Evolutionary conservation across 2,888 invertebrate species (phyloP), one percentile per base, ranked within the genome.

Genomic region (Thymelicus lineola): DNA sequence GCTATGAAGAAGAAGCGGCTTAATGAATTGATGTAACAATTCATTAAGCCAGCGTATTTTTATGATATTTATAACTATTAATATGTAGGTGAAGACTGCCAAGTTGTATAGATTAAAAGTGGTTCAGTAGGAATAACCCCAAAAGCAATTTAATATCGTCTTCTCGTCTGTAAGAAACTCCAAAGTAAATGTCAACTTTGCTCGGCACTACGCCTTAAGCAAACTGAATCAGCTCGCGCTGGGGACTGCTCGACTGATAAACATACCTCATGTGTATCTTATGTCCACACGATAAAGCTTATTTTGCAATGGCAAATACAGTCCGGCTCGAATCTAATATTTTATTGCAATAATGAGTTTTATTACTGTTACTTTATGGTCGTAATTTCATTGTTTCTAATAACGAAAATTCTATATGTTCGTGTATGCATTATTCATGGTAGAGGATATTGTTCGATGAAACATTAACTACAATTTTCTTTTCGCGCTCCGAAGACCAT

Each of bases 141-240:
- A 50, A 63, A 61, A 53, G 63, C 63, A 63, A 63, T 63, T 63
- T 50, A 12, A 12, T 38, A 10, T n/a, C 38, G 12, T 62, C 36
- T 48, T 15, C 48, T n/a, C 10, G 15, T 63, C 14, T 42, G 63
- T 50, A 53, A 62, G 48, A 64, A 55, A 64, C 63, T 64, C 38
- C 53, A 64, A 64, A 64, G 63, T 64, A 17, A 55, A 64, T 55
- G 63, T 42, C 53, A 38, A 38, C 42, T 60, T 42, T 17, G 36
- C 48, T 50, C 28, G 36, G 62, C 45, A 36, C 55, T 61, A 35
- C 61, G 59, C 46, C 66, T 63, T 60, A 55, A 55, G 80, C 83
- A 85, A 85, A 86, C 86, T 84, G 84, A 86, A 86, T 86, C 84
- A 83, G 79, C 77, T 78, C 78, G 81, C 75, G 80, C 62, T 12